Evolutionary conservation across 1,140 invertebrate genomes (phyloP), one percentile per base, ranked within the genome.

Genomic region (Telenomus remus): DNA sequence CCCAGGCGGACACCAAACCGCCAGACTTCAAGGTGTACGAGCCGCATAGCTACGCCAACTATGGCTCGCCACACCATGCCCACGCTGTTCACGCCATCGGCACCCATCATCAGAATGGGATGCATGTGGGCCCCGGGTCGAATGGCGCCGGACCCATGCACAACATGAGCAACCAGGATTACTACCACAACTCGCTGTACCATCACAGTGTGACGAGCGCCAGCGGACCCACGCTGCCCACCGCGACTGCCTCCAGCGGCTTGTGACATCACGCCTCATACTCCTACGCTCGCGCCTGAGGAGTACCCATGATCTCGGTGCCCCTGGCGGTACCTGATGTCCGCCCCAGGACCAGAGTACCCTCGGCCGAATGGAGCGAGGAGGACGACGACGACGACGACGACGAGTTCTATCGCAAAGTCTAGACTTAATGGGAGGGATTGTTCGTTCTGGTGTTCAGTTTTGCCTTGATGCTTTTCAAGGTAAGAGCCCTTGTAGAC

Each of bases 21-120:
- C 83, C 86, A 44, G 93, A 94, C 84, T 90, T 94, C 69, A 94
- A 94, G 85, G 94, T 95, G 92, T 95, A 95, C 88, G 92, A 94
- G 82, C 90, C 94, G 57, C 72, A 79, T 27, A 42, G 65, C 37
- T 88, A 84, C 75, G 80, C 80, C 16, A 87, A 84, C 63, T 87
- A 85, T 46, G 80, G 82, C 19, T 85, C 81, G 4, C 81, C 83
- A 0, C 86, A 86, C 75, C 86, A 86, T 54, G 76, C 84, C 11
- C 85, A 86, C 61, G 77, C 78, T n/a, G 74, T 71, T 1, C 85
- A 87, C 13, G 82, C 82, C 14, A 55, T 66, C 5, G 50, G 63
- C 0, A 83, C 86, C 72, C 86, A 89, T 64, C 84, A 86, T 75
- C 85, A 87, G 55, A 85, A 83, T 57, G 83, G 84, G 0, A 85